Percentiles rank a stretch among this genome's conserved stretches.
phyloP scores from a whole-genome alignment of 2,888 invertebrate species.

The Biston betularia region DNA sequence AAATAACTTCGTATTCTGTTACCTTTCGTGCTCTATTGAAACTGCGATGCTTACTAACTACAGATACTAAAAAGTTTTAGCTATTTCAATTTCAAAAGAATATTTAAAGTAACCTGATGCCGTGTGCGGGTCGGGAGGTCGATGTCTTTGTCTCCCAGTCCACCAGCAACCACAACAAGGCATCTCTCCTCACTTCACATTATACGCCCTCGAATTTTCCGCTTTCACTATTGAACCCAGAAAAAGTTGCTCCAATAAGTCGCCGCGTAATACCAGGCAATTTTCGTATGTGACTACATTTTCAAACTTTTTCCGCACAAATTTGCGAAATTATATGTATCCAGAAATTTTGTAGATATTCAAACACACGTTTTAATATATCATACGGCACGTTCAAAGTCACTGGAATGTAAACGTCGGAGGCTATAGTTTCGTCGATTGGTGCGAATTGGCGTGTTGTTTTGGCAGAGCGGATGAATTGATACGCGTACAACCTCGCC shows the following conservation, averaged over 20 bases:
- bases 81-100: neutral
- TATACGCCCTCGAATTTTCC: slow-evolving; percentile 26
- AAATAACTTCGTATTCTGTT: slow-evolving; percentile 1
- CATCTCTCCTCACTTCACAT: slow-evolving; percentile 60
- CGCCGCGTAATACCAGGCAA: slow-evolving; percentile 36
- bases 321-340: slow-evolving; percentile 48
- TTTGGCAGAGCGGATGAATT: slow-evolving; percentile 22
- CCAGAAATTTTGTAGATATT: slow-evolving; percentile 39
- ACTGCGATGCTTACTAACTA: slow-evolving; percentile 1
- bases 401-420: slow-evolving; percentile 20
- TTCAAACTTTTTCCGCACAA: slow-evolving; percentile 49
- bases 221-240: slow-evolving; percentile 28
- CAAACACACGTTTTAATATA: slow-evolving; percentile 9
- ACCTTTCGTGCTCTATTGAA: neutral
- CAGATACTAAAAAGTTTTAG: neutral
- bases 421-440: slow-evolving; percentile 27
- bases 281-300: slow-evolving; percentile 43
- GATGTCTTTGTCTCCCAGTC: slow-evolving; percentile 81
- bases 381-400: slow-evolving; percentile 21
- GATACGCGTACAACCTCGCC: slow-evolving; percentile 62
- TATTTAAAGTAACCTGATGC: slow-evolving; percentile 63
- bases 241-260: slow-evolving; percentile 26
- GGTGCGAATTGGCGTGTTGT: slow-evolving; percentile 30
- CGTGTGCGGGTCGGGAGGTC: slow-evolving; percentile 72
- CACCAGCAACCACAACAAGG: slow-evolving; percentile 84